Conservation (phyloP, 2,113 vertebrate genomes). For the Carassius auratus region DNA sequence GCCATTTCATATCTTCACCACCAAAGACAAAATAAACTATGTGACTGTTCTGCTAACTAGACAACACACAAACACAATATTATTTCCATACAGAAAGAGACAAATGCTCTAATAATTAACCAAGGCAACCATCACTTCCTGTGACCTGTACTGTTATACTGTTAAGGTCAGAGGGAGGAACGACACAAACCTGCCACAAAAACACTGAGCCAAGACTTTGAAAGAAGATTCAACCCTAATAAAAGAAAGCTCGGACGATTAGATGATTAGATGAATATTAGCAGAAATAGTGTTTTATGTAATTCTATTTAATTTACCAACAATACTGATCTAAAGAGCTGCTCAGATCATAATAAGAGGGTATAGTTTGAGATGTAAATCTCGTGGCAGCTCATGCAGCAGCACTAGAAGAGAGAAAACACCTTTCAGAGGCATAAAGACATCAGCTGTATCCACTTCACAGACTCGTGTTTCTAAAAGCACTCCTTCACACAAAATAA, state of each 20-base stretch:
- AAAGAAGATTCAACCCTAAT: background rate
- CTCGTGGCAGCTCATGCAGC: constrained; percentile 31
- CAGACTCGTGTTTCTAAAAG: constrained; percentile 54
- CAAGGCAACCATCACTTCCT: constrained; percentile 2
- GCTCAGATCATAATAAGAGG: background rate
- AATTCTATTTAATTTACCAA: background rate
- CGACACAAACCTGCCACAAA: background rate
- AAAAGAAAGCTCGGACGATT: background rate
- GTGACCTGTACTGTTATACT: background rate
- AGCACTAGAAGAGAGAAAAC: constrained; percentile 28
- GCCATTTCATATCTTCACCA: no score
- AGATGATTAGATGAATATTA: background rate
- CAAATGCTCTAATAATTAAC: background rate
- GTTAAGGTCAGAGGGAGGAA: background rate
- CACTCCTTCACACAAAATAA: constrained; percentile 51
- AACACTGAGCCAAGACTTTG: background rate
- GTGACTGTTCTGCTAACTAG: no score
- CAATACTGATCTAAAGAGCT: background rate
- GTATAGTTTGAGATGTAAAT: constrained; percentile 26
- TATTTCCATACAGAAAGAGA: background rate
- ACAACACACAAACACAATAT: no score
- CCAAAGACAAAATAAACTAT: no score
- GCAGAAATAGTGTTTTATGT: background rate
- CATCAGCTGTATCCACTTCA: constrained; percentile 60
- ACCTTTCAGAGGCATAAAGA: constrained; percentile 52